phyloP scores from a whole-genome alignment of 2,113 vertebrate species.

The Cephalopholis sonnerati region DNA sequence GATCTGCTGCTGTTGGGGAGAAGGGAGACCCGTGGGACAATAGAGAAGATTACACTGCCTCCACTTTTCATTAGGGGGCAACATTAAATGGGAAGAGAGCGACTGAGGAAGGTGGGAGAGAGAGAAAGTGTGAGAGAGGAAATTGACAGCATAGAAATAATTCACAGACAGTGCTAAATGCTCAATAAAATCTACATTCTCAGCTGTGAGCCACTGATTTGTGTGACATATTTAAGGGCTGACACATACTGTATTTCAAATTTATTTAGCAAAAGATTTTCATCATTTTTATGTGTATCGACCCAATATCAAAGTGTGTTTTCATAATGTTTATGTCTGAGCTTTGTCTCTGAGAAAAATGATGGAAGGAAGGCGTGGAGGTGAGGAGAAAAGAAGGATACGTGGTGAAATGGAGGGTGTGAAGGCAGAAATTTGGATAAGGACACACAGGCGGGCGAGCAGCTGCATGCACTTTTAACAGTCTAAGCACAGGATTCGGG shows the following conservation, averaged over 20 bases:
- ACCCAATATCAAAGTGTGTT: not conserved
- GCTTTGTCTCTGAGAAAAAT: constrained; percentile 6
- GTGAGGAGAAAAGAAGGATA: not conserved
- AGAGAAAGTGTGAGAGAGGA: constrained; percentile 16
- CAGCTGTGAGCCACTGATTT: constrained; percentile 39
- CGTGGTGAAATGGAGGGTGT: not conserved
- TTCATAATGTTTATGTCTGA: constrained; percentile 1
- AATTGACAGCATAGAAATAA: constrained; percentile 46
- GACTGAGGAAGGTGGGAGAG: constrained; percentile 2
- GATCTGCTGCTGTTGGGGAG: constrained; percentile 73
- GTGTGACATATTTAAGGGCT: constrained; percentile 50
- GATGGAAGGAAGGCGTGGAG: not conserved
- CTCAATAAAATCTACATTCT: constrained; percentile 51
- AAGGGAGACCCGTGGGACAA: constrained; percentile 70
- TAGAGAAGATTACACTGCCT: constrained; percentile 75
- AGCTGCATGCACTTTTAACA: constrained; percentile 66
- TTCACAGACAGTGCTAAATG: constrained; percentile 33
- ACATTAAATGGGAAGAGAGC: constrained; percentile 64
- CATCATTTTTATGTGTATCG: constrained; percentile 21
- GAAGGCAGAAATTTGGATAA: constrained; percentile 40
- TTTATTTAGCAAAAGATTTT: constrained; percentile 10
- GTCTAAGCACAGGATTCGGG: constrained; percentile 59
- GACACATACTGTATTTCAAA: constrained; percentile 43
- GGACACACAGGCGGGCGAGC: constrained; percentile 32
- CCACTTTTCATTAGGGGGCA: constrained; percentile 72